Percentiles rank a stretch among this genome's conserved stretches.
phyloP scores from a whole-genome alignment of 2,113 vertebrate genomes.

The Scomber japonicus region DNA sequence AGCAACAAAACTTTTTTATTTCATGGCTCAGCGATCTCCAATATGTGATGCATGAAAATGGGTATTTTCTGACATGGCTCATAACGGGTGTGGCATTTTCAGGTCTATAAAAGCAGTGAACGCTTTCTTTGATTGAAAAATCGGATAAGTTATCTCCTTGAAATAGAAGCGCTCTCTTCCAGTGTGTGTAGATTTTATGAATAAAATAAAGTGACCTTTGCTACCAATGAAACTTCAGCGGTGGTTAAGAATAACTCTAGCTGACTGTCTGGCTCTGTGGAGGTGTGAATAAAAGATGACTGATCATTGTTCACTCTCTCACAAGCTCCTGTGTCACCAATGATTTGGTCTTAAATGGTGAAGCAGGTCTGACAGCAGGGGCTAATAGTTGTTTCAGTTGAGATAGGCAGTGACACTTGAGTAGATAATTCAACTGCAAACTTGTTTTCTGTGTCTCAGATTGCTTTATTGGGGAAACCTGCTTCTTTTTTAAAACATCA shows the following conservation, averaged over 20 bases:
- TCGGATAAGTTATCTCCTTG: constrained; percentile 20
- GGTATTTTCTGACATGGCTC: constrained; percentile 16
- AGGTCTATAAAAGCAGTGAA: constrained; percentile 30
- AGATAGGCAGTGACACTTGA: not conserved
- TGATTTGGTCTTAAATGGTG: constrained; percentile 20
- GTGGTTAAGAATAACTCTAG: constrained; percentile 9
- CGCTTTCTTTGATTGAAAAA: constrained; percentile 22
- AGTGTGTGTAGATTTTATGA: not conserved
- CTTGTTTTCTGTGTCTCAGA: not conserved
- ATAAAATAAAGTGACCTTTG: constrained; percentile 51
- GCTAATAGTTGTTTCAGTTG: constrained; percentile 11
- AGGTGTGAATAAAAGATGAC: constrained; percentile 27
- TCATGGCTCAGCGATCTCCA: constrained; percentile 50
- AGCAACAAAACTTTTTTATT: constrained; percentile 42
- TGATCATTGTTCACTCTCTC: constrained; percentile 17
- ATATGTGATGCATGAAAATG: constrained; percentile 42
- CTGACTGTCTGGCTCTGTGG: constrained; percentile 6
- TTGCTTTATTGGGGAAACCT: constrained; percentile 8
- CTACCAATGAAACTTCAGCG: constrained; percentile 7
- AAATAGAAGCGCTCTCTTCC: not conserved
- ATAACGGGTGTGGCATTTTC: constrained; percentile 28
- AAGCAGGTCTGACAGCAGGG: constrained; percentile 1
- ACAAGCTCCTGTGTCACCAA: constrained; percentile 4
- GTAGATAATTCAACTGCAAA: not conserved
- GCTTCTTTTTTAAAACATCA: constrained; percentile 20